Percentiles rank a stretch among this genome's conserved stretches.
These are phyloP conservation scores for rat (Rattus norvegicus) DNA, from an alignment of 2,113 vertebrate species.

Conservation along the genomic window GRCr8 NC_086022.1:179786501-179787000, in stretches of 20 bases:
- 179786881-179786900: not conserved
- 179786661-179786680: no score
- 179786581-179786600: not conserved
- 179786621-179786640: not conserved
- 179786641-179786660: not conserved
- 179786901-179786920: not conserved
- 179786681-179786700: not conserved
- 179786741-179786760: no score
- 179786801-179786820: not conserved
- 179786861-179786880: not conserved
- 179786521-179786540: not conserved
- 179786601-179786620: not conserved
- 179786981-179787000: not conserved
- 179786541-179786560: not conserved
- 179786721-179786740: no score
- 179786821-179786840: not conserved
- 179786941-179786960: not conserved
- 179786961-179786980: not conserved
- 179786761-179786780: not conserved
- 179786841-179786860: not conserved
- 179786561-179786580: not conserved
- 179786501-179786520: not conserved
- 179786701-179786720: not conserved
- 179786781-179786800: not conserved
- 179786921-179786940: not conserved